phyloP scores from a whole-genome alignment of 2,113 vertebrate species.

The Anguilla rostrata region DNA sequence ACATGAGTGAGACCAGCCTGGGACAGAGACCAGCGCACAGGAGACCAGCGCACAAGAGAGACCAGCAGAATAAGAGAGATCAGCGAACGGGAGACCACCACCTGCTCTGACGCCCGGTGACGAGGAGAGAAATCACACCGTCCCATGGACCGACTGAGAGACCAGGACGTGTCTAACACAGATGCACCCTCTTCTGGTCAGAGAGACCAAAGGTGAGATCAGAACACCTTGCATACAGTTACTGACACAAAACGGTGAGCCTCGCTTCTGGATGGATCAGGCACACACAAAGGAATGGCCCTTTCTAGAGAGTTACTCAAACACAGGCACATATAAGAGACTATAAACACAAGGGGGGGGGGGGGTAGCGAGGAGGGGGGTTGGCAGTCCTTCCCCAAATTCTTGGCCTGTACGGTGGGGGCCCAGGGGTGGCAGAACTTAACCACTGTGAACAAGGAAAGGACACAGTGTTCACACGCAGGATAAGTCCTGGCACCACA shows the following conservation, averaged over 20 bases:
- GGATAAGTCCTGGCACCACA: constrained; percentile 82
- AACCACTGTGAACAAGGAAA: constrained; percentile 91
- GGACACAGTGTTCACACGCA: constrained; percentile 83
- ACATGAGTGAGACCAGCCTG: constrained; percentile 1
- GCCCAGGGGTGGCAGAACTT: constrained; percentile 82
- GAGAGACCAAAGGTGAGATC: background rate
- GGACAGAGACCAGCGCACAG: background rate
- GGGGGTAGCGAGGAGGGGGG: background rate
- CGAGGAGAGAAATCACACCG: background rate
- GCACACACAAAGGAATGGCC: too few species aligned
- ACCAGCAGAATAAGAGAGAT: background rate
- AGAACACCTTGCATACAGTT: background rate
- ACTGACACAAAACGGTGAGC: too few species aligned
- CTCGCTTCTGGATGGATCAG: too few species aligned
- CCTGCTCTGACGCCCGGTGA: background rate
- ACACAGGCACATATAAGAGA: background rate
- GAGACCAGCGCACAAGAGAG: constrained; percentile 27
- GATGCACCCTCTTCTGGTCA: background rate
- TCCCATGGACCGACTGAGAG: background rate
- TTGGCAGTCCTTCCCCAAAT: constrained; percentile 37
- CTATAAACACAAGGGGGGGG: background rate
- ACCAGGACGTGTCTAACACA: background rate
- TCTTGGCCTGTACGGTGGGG: background rate
- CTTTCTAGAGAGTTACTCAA: too few species aligned
- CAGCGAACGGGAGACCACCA: too few species aligned